These are phyloP conservation scores for Psittacula cyanocephala DNA, from an alignment of 2,113 vertebrate genomes.

Conservation along the genomic window DNA sequence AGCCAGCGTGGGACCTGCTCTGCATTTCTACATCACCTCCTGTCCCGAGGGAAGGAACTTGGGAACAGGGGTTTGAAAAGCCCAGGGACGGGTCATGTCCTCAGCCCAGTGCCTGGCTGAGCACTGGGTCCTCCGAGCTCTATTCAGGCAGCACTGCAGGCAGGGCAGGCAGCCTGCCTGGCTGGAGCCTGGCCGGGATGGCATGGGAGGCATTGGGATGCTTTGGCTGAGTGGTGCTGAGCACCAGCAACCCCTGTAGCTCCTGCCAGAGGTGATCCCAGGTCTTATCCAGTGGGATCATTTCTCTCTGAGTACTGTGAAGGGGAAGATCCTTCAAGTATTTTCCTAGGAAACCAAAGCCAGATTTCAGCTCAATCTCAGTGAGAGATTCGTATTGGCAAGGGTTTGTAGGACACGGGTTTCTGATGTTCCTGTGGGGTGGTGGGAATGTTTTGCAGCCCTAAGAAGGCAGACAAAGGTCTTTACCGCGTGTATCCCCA, in stretches of 20 bases:
- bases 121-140: neutral
- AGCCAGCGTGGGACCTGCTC: neutral
- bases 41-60: neutral
- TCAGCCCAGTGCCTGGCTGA: neutral
- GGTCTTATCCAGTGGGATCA: fast-evolving
- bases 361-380: neutral
- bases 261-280: neutral
- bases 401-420: neutral
- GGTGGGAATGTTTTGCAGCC: conserved; percentile 9
- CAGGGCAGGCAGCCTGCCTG: neutral
- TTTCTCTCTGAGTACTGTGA: neutral
- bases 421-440: neutral
- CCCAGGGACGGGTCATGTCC: fast-evolving
- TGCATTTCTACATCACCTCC: neutral
- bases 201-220: neutral
- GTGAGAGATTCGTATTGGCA: neutral
- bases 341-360: neutral
- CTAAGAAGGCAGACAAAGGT: neutral
- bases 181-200: neutral
- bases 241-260: neutral
- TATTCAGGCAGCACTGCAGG: neutral
- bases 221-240: neutral
- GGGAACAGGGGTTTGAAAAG: neutral
- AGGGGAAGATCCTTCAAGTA: fast-evolving
- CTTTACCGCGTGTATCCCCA: fast-evolving